Conservation (phyloP, 2,888 invertebrate species). For the Trichopoda pennipes region DNA sequence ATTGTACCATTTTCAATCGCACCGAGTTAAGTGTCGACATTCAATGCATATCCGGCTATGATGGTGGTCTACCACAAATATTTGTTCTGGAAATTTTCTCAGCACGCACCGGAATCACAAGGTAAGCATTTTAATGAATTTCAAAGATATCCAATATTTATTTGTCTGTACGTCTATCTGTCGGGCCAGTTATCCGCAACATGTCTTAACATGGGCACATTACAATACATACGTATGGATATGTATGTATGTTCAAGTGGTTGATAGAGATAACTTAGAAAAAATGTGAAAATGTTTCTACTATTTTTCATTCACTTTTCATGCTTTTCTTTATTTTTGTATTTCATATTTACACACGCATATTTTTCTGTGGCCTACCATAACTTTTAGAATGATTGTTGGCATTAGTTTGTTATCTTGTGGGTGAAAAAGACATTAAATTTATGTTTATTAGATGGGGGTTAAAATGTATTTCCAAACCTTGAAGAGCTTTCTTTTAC, state of each 20-base stretch:
- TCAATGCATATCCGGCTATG: slow-evolving; percentile 91
- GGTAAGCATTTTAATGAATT: slow-evolving; percentile 78
- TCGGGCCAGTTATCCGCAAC: neutral
- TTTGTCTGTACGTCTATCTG: neutral
- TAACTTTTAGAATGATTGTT: slow-evolving; percentile 55
- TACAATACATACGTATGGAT: neutral
- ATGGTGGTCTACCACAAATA: slow-evolving; percentile 93
- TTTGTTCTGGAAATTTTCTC: slow-evolving; percentile 90
- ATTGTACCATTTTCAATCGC: slow-evolving; percentile 92
- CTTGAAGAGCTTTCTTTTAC: neutral
- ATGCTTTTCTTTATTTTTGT: slow-evolving; percentile 39
- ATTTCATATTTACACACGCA: slow-evolving; percentile 57
- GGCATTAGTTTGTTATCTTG: slow-evolving; percentile 28
- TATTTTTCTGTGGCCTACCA: slow-evolving; percentile 59
- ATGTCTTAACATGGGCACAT: slow-evolving; percentile 7
- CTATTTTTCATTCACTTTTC: slow-evolving; percentile 1
- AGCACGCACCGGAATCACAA: slow-evolving; percentile 80
- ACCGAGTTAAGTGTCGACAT: slow-evolving; percentile 91
- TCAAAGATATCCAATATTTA: slow-evolving; percentile 22
- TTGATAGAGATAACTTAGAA: slow-evolving; percentile 3
- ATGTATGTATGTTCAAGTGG: neutral
- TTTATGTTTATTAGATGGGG: slow-evolving; percentile 22
- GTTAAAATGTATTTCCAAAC: neutral
- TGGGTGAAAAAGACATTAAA: neutral
- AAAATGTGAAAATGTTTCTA: neutral